Percentiles rank a stretch among this genome's conserved stretches.
Conservation (phyloP, 2,888 invertebrate species). For the Strigamia transsilvanica region DNA sequence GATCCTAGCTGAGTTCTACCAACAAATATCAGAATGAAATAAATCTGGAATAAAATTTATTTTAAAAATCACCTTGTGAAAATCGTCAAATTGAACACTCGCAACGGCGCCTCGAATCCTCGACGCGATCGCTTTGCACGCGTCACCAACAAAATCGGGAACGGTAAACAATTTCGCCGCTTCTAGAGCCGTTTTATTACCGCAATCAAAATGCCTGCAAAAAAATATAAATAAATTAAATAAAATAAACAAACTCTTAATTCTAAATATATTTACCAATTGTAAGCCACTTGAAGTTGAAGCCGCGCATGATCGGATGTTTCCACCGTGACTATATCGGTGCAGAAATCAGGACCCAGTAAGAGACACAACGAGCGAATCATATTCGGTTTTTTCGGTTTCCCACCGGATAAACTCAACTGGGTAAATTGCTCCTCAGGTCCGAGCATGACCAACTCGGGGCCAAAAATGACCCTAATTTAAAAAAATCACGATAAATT, state of each 20-base stretch:
- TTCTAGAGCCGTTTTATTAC: constrained; percentile 60
- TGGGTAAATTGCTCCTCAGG: constrained; percentile 69
- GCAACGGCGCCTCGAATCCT: constrained; percentile 67
- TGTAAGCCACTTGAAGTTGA: constrained; percentile 67
- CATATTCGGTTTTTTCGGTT: constrained; percentile 66
- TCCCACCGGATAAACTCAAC: constrained; percentile 66
- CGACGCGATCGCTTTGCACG: constrained; percentile 68
- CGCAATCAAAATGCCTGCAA: constrained; percentile 65
- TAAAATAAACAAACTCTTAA: neutral
- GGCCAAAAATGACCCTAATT: constrained; percentile 67
- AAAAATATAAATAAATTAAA: too few relatives aligned
- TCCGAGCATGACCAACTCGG: constrained; percentile 68
- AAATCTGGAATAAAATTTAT: neutral
- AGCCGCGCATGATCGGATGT: constrained; percentile 68
- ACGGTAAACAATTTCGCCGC: constrained; percentile 67
- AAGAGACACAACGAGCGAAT: constrained; percentile 67
- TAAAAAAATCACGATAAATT: neutral
- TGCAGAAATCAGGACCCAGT: constrained; percentile 68
- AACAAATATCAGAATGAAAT: neutral
- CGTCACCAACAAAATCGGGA: constrained; percentile 68
- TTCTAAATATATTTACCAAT: constrained; percentile 62
- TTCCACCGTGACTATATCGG: constrained; percentile 67
- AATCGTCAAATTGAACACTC: constrained; percentile 67
- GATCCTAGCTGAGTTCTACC: constrained; percentile 66
- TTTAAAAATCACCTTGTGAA: constrained; percentile 64